A percentile compares a stretch with the other conserved stretches of the same genome.
These are phyloP conservation scores for Salvelinus alpinus DNA, from an alignment of 2,113 vertebrate species.

Conservation along the genomic window DNA sequence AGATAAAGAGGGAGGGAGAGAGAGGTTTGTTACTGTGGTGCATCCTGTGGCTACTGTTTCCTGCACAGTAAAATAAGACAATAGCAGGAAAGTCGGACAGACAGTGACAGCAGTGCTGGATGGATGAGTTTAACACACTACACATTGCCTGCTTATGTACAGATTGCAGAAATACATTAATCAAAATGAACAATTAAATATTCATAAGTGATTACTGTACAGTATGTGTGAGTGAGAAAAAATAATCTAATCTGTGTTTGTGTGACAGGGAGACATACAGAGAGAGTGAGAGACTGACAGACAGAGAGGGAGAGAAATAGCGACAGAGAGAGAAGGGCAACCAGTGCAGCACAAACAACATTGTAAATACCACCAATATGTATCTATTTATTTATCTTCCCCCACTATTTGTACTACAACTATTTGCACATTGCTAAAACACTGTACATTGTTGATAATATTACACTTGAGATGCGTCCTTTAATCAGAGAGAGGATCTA, in stretches of 20 bases:
- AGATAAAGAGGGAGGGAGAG: conserved; percentile 10
- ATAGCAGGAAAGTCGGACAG: conserved; percentile 58
- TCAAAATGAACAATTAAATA: background rate
- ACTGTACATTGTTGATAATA: no score
- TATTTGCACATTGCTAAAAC: no score
- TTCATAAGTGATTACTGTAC: background rate
- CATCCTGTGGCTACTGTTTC: conserved; percentile 17
- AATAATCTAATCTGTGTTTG: no score
- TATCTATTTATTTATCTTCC: no score
- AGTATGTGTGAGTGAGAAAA: background rate
- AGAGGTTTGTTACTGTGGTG: background rate
- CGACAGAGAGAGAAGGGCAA: background rate
- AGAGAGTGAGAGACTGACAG: background rate
- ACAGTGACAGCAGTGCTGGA: conserved; percentile 47
- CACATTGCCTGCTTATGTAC: background rate
- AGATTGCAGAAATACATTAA: background rate
- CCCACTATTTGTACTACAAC: no score
- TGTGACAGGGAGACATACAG: background rate
- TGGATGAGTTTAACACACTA: conserved; percentile 46
- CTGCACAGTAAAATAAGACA: conserved; percentile 44
- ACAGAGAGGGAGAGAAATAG: background rate
- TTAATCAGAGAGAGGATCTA: background rate
- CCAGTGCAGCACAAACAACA: no score
- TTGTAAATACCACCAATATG: no score
- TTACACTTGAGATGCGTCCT: background rate